Conservation (phyloP, 2,113 vertebrate genomes). For the Psittacula cyanocephala region DNA sequence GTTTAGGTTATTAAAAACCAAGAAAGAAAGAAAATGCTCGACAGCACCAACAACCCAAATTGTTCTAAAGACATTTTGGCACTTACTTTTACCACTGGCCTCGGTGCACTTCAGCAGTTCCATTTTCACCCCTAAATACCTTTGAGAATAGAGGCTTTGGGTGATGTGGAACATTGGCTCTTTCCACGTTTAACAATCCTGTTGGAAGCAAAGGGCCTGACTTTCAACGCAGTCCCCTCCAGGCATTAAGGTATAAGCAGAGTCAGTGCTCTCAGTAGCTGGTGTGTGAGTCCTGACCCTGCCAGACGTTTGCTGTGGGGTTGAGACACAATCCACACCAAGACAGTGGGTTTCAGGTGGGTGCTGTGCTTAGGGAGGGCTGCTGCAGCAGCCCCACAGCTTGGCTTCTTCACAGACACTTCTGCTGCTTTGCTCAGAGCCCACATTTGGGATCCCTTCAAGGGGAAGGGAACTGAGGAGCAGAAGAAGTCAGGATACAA, state of each 20-base stretch:
- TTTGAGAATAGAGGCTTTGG: constrained; percentile 8
- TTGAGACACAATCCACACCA: not conserved
- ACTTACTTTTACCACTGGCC: not conserved
- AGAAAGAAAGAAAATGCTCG: not conserved
- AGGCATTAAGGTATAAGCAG: not conserved
- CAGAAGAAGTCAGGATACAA: rapidly evolving
- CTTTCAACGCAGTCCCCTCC: not conserved
- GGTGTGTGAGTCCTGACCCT: not conserved
- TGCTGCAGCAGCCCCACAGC: not conserved
- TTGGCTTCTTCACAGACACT: not conserved
- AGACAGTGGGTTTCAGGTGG: not conserved
- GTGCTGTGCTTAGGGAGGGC: not conserved
- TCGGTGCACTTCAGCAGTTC: not conserved
- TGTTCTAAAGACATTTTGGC: not conserved
- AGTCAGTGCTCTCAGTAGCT: not conserved
- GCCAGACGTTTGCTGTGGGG: not conserved
- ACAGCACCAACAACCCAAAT: not conserved
- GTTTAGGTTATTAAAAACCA: not conserved
- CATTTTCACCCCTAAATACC: constrained; percentile 27
- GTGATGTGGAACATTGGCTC: not conserved
- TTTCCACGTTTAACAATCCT: not conserved
- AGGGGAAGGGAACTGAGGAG: not conserved
- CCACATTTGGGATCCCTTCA: not conserved
- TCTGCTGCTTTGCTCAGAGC: not conserved
- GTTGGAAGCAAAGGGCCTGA: not conserved